Percentiles rank a stretch among this genome's conserved stretches.
Conservation (phyloP, 1,140 invertebrate genomes). For the Rhagoletis zephyria region DNA sequence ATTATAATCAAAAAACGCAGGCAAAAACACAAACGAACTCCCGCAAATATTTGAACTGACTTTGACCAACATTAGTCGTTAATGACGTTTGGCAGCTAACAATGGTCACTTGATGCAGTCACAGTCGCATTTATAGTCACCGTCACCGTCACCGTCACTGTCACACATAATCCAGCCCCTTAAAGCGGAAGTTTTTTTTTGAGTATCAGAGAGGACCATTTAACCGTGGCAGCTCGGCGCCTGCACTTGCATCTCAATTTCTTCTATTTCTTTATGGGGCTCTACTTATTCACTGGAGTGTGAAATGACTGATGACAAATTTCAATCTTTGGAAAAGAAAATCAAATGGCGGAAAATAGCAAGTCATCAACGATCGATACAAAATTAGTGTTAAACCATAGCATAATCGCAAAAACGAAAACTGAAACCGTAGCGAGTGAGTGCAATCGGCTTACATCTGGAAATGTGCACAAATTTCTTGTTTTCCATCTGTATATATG, state of each 20-base stretch:
- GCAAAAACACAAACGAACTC: too few species aligned
- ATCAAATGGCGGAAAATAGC: neutral
- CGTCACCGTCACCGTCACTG: neutral
- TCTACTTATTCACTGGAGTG: slow-evolving; percentile 15
- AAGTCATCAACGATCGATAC: slow-evolving; percentile 24
- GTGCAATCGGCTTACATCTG: neutral
- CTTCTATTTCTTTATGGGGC: neutral
- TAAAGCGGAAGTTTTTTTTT: slow-evolving; percentile 39
- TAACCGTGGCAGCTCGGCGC: slow-evolving; percentile 15
- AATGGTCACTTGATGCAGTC: neutral
- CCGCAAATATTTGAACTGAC: neutral
- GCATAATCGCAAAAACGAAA: neutral
- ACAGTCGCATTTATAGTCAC: slow-evolving; percentile 53
- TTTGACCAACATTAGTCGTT: slow-evolving; percentile 16
- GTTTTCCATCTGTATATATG: too few species aligned
- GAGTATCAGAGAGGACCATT: neutral
- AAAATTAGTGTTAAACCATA: neutral
- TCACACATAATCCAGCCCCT: neutral
- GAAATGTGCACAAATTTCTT: too few species aligned
- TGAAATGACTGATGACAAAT: slow-evolving; percentile 41
- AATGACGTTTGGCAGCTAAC: slow-evolving; percentile 33
- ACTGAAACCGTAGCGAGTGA: neutral
- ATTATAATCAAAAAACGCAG: too few species aligned
- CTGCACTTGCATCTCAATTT: neutral
- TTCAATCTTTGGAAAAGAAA: neutral